Base-by-base conservation (phyloP, 2,113 vertebrate genomes). In the Pyrgilauda ruficollis region DNA sequence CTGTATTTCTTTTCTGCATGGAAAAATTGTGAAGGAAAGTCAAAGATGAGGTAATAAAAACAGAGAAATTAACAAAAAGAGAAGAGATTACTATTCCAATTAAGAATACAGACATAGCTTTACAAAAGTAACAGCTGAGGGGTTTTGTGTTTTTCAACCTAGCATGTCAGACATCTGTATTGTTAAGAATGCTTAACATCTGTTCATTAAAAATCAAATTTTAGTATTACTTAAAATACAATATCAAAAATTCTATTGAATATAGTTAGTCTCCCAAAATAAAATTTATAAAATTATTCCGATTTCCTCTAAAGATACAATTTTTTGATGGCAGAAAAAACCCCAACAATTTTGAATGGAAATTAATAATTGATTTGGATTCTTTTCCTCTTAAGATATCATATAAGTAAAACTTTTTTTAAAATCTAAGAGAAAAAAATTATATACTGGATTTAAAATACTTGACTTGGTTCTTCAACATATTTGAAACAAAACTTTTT, bases 271-370 rank as follows among this genome's bases (percentile, higher is more conserved):
- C 11, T 13, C 4, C 13, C 5, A 27, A 43, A 62, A 18, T 18
- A 68, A 63, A 3, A 0, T 5, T 47, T 86, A 27, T 59, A 37
- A 81, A 41, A 73, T 74, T 2, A 44, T 19, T 59, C n/a, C 58
- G 9, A 68, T 78, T 92, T 92, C 18, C 17, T 53, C 9, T 35
- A 49, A 52, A 31, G 41, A 43, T 27, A 28, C 0, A 16, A 16
- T 18, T 35, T 44, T 64, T 64, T 79, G 6, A 44, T 35, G 7
- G 5, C 21, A 55, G 44, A 87, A 72, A 59, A 31, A 31, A 15
- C 0, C 3, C 4, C 31, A 44, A 3, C 3, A 5, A 10, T 9
- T 50, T 50, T 37, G 21, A 26, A 50, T 9, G 4, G 5, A 55
- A 79, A 79, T 64, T 11, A 79, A 22, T 28, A 62, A 68, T 23